These are phyloP conservation scores for Dorcus parallelipipedus DNA, from an alignment of 2,888 invertebrate species.

Conservation along the genomic window DNA sequence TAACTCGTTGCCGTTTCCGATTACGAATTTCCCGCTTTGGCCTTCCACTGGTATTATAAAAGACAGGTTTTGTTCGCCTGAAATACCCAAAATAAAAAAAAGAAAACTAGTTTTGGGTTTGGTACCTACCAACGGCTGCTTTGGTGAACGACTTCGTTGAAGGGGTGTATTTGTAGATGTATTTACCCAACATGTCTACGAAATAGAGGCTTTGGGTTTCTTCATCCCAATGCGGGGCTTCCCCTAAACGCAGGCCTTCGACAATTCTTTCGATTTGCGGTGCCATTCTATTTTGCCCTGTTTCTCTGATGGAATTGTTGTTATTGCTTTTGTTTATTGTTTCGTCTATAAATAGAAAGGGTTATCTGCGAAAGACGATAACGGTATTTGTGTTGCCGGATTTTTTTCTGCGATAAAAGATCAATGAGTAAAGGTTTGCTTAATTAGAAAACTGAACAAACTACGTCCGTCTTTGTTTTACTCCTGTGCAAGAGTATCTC, in stretches of 20 bases:
- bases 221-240: constrained; percentile 67
- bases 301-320: too few relatives aligned
- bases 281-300: too few relatives aligned
- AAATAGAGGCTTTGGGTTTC: constrained; percentile 57
- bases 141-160: constrained; percentile 27
- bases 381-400: too few relatives aligned
- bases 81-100: background rate
- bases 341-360: too few relatives aligned
- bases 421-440: too few relatives aligned
- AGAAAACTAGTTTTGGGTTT: background rate
- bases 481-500: too few relatives aligned
- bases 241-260: constrained; percentile 48
- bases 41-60: constrained; percentile 64
- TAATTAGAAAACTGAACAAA: too few relatives aligned
- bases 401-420: too few relatives aligned
- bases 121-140: background rate
- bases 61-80: constrained; percentile 30
- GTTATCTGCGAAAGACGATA: too few relatives aligned
- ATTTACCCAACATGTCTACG: constrained; percentile 57
- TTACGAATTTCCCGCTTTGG: constrained; percentile 57
- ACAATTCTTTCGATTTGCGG: too few relatives aligned
- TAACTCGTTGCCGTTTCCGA: constrained; percentile 57
- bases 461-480: too few relatives aligned
- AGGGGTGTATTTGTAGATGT: constrained; percentile 51
- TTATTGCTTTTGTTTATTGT: too few relatives aligned